phyloP scores from a whole-genome alignment of 2,888 invertebrate genomes.

The Xanthia togata region DNA sequence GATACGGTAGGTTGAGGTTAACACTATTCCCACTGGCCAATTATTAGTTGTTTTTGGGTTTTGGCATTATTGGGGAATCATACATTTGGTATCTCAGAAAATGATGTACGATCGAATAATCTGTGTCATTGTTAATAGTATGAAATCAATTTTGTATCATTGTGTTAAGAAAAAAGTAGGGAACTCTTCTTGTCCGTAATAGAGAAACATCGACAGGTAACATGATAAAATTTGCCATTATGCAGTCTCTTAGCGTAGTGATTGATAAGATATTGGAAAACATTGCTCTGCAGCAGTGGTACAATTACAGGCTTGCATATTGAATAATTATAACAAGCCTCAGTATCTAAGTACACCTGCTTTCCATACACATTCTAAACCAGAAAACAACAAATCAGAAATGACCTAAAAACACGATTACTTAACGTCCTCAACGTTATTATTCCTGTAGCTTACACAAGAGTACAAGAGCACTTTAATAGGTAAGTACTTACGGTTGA shows the following conservation, averaged over 20 bases:
- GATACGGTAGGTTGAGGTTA: background rate
- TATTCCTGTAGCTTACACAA: constrained; percentile 56
- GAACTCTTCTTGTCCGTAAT: background rate
- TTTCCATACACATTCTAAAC: constrained; percentile 48
- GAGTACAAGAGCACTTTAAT: constrained; percentile 27
- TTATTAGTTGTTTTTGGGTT: background rate
- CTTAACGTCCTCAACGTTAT: constrained; percentile 46
- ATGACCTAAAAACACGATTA: constrained; percentile 47
- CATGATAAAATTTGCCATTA: background rate
- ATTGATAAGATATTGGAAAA: background rate
- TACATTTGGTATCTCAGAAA: no score
- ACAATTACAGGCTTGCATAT: background rate
- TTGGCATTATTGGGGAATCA: no score
- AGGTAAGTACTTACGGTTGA: constrained; percentile 14
- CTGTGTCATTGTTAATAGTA: no score
- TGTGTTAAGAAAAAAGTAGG: no score
- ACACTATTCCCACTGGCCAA: background rate
- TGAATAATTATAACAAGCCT: constrained; percentile 14
- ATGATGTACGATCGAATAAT: no score
- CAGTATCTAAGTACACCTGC: constrained; percentile 20
- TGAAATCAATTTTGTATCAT: no score
- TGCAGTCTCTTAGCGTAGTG: background rate
- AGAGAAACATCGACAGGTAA: background rate
- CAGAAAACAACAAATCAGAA: constrained; percentile 51
- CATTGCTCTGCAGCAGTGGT: background rate